Conservation (phyloP, 1,140 invertebrate genomes). For the Ips typographus region DNA sequence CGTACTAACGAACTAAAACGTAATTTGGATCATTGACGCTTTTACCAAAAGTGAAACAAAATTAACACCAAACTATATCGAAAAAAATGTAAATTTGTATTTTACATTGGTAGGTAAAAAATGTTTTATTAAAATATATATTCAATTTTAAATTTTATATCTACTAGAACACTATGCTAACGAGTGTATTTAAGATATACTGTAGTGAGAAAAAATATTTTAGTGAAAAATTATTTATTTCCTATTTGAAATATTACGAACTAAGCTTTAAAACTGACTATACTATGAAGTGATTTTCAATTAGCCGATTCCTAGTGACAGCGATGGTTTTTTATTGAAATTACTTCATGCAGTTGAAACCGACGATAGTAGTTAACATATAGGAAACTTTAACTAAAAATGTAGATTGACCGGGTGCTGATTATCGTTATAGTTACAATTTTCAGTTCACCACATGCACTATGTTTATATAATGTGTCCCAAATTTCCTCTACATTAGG, state of each 20-base stretch:
- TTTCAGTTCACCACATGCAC: no score
- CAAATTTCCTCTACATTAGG: no score
- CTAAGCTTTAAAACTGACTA: constrained; percentile 43
- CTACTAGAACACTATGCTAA: constrained; percentile 44
- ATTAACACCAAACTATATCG: constrained; percentile 46
- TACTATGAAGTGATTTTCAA: constrained; percentile 12
- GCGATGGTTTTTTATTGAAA: background rate
- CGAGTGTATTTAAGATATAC: constrained; percentile 47
- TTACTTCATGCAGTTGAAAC: constrained; percentile 23
- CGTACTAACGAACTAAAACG: background rate
- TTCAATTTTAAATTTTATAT: constrained; percentile 48
- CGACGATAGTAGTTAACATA: constrained; percentile 42
- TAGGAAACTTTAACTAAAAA: constrained; percentile 42
- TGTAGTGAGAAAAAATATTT: constrained; percentile 45
- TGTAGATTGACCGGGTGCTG: constrained; percentile 37
- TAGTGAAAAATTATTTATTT: constrained; percentile 43
- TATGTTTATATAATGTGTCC: no score
- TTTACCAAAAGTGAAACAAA: constrained; percentile 6
- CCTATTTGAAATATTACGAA: constrained; percentile 37
- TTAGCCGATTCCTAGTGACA: background rate
- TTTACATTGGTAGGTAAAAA: constrained; percentile 43
- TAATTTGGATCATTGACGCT: constrained; percentile 7
- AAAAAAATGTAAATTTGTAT: constrained; percentile 47
- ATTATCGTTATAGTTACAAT: constrained; percentile 20
- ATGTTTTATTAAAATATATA: constrained; percentile 44